Evolutionary conservation across 2,888 invertebrate genomes (phyloP).

Genomic region (Nycteola revayana): DNA sequence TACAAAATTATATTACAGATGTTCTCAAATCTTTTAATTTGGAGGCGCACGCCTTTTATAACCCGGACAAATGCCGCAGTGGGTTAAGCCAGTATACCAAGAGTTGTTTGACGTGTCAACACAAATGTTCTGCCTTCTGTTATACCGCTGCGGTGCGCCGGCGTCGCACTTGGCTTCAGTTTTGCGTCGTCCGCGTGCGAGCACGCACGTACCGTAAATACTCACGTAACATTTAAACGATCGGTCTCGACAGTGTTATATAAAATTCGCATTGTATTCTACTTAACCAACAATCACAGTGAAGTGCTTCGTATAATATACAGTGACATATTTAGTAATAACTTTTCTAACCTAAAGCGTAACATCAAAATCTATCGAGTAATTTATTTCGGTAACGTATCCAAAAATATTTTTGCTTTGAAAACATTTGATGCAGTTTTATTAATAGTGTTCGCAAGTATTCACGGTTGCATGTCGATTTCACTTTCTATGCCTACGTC

Average conservation of each 20-base stretch:
- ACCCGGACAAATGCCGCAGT: conserved; percentile 2
- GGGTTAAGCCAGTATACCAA: conserved; percentile 16
- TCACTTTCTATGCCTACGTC: conserved; percentile 60
- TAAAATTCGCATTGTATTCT: conserved; percentile 44
- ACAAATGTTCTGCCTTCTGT: conserved; percentile 37
- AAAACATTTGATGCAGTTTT: conserved; percentile 31
- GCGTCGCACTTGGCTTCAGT: conserved; percentile 44
- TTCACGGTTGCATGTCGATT: conserved; percentile 47
- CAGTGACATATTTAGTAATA: neutral
- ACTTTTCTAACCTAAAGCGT: conserved; percentile 26
- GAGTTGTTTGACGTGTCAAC: conserved; percentile 35
- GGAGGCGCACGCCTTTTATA: too few relatives aligned
- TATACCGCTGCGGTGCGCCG: conserved; percentile 34
- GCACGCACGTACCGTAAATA: conserved; percentile 44
- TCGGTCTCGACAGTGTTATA: conserved; percentile 51
- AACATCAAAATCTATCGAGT: conserved; percentile 34
- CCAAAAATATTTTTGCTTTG: conserved; percentile 33
- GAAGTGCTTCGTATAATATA: conserved; percentile 24
- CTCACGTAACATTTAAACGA: conserved; percentile 21
- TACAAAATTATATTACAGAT: too few relatives aligned
- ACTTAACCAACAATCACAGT: conserved; percentile 25
- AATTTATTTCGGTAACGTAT: conserved; percentile 41
- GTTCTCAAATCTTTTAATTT: too few relatives aligned
- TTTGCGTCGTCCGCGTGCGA: conserved; percentile 47
- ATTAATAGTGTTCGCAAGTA: conserved; percentile 24